Evolutionary conservation across 2,113 vertebrate genomes (phyloP).

Genomic region (Ellobius talpinus): DNA sequence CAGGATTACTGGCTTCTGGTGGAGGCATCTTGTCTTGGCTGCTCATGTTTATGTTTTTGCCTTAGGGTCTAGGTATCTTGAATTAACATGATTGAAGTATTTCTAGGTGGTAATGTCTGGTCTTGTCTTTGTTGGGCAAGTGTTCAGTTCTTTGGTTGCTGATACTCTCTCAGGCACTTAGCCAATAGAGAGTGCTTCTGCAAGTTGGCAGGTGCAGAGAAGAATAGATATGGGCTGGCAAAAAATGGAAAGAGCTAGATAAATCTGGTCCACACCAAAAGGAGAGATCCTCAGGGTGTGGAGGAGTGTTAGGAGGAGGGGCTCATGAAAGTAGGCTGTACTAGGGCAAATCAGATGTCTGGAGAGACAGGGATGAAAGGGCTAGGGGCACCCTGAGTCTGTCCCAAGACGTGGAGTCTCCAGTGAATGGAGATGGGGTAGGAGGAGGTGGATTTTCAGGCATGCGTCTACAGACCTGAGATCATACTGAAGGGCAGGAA

Average conservation of each 20-base stretch:
- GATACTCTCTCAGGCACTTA: not conserved
- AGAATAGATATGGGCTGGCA: not conserved
- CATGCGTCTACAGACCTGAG: not conserved
- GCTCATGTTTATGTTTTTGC: not conserved
- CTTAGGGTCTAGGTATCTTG: not conserved
- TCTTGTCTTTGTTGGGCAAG: not conserved
- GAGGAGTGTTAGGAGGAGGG: not conserved
- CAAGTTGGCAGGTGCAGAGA: not conserved
- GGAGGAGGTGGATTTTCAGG: not conserved
- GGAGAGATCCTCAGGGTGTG: not conserved
- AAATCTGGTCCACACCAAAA: not conserved
- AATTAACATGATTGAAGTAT: not conserved
- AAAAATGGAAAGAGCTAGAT: not conserved
- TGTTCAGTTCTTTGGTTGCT: not conserved
- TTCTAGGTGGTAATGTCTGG: not conserved
- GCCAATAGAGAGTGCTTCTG: not conserved
- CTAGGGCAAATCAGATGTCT: not conserved
- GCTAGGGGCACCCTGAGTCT: not conserved
- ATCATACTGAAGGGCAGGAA: not conserved
- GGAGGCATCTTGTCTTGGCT: not conserved
- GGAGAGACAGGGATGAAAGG: not conserved
- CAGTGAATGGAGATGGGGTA: not conserved
- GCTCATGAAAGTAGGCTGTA: not conserved
- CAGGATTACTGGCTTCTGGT: not conserved
- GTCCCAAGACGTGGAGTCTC: not conserved